phyloP scores from a whole-genome alignment of 2,113 vertebrate genomes.

The Pogona vitticeps region DNA sequence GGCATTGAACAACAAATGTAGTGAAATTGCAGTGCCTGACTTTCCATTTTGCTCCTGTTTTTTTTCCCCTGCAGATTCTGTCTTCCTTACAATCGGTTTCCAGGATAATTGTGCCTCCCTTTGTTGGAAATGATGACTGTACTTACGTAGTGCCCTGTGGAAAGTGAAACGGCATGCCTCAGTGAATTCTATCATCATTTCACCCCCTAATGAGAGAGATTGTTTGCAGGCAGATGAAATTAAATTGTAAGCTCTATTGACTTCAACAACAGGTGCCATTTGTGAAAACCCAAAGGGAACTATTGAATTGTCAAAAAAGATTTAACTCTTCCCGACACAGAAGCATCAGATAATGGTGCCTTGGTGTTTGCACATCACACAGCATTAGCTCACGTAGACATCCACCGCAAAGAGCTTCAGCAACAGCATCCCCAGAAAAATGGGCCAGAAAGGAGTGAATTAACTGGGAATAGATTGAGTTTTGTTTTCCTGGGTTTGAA shows the following conservation, averaged over 20 bases:
- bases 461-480: slow-evolving; percentile 49
- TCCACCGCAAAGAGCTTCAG: slow-evolving; percentile 31
- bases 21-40: slow-evolving; percentile 38
- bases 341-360: slow-evolving; percentile 52
- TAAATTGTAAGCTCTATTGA: slow-evolving; percentile 92
- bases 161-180: slow-evolving; percentile 83
- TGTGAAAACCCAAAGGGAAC: slow-evolving; percentile 77
- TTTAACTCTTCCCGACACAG: slow-evolving; percentile 73
- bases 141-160: slow-evolving; percentile 78
- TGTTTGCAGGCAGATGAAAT: slow-evolving; percentile 95
- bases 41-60: slow-evolving; percentile 47
- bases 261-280: slow-evolving; percentile 92
- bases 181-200: slow-evolving; percentile 87
- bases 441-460: slow-evolving; percentile 25
- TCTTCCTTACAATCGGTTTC: slow-evolving; percentile 73
- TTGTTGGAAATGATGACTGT: slow-evolving; percentile 79
- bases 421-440: slow-evolving; percentile 41
- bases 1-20: slow-evolving; percentile 59
- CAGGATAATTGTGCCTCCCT: slow-evolving; percentile 78
- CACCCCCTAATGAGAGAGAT: slow-evolving; percentile 88
- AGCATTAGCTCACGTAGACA: slow-evolving; percentile 23
- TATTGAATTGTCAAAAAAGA: slow-evolving; percentile 73
- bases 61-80: slow-evolving; percentile 24
- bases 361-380: slow-evolving; percentile 41
- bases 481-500: slow-evolving; percentile 23